Percentiles rank a stretch among this genome's conserved stretches.
These are phyloP conservation scores for Halcyon leucocephala DNA, from an alignment of 2,797 vertebrate species.

Conservation along the genomic window DNA sequence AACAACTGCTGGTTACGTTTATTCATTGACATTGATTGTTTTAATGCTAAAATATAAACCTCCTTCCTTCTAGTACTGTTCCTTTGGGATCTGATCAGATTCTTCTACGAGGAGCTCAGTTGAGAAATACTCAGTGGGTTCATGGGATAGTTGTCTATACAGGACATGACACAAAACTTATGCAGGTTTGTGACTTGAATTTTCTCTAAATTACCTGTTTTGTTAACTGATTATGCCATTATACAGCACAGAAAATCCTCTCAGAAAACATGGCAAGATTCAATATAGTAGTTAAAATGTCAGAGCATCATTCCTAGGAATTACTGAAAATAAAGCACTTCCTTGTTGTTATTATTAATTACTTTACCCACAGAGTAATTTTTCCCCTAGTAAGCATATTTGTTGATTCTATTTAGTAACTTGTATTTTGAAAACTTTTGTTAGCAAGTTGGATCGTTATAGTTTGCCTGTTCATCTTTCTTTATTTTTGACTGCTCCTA, in stretches of 20 bases:
- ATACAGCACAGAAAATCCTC: background rate
- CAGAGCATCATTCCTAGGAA: background rate
- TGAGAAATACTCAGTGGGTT: slow-evolving; percentile 98
- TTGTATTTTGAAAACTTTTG: background rate
- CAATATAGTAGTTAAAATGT: background rate
- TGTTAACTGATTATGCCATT: background rate
- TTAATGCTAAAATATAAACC: background rate
- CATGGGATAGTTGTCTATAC: slow-evolving; percentile 98
- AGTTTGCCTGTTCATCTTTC: background rate
- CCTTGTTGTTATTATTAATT: background rate
- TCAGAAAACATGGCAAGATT: background rate
- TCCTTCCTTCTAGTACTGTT: slow-evolving; percentile 82
- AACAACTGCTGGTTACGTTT: background rate
- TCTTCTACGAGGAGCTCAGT: slow-evolving; percentile 94
- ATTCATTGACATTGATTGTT: background rate
- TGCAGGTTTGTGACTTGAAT: slow-evolving; percentile 88
- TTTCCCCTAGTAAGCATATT: background rate
- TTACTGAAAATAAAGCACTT: background rate
- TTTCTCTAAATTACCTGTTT: background rate
- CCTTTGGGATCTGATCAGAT: slow-evolving; percentile 97
- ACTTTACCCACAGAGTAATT: background rate
- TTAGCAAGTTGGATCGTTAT: background rate
- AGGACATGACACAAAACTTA: slow-evolving; percentile 98
- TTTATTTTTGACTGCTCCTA: slow-evolving; percentile 14
- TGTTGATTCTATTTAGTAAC: background rate